A percentile compares a stretch with the other conserved stretches of the same genome.
These are phyloP conservation scores for Salminus brasiliensis DNA, from an alignment of 2,113 vertebrate species.

Conservation along the genomic window DNA sequence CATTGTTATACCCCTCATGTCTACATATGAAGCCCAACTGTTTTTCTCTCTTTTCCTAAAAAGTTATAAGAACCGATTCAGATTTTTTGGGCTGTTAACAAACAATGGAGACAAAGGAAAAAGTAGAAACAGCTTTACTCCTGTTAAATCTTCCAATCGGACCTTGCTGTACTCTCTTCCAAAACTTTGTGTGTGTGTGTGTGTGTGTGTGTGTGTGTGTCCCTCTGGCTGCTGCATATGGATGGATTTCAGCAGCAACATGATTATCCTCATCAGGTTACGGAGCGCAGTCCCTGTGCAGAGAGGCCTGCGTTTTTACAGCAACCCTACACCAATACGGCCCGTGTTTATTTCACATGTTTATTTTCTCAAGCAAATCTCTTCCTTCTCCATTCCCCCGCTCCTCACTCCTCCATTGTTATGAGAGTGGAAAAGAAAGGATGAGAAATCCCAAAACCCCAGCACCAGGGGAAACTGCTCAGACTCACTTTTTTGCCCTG, in stretches of 20 bases:
- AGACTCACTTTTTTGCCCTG: slow-evolving; percentile 17
- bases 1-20: neutral
- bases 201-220: slow-evolving; percentile 26
- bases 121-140: slow-evolving; percentile 1
- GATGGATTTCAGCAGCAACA: slow-evolving; percentile 57
- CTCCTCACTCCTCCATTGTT: slow-evolving; percentile 64
- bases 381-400: slow-evolving; percentile 61
- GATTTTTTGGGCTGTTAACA: too few relatives aligned
- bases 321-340: slow-evolving; percentile 59
- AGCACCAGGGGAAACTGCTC: slow-evolving; percentile 25
- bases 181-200: slow-evolving; percentile 20
- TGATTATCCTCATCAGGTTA: slow-evolving; percentile 63
- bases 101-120: neutral
- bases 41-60: neutral
- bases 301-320: slow-evolving; percentile 58
- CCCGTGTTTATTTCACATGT: slow-evolving; percentile 65
- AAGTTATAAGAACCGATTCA: neutral
- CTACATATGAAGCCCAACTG: neutral
- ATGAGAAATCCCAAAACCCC: slow-evolving; percentile 38
- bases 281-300: slow-evolving; percentile 42
- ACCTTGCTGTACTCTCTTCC: slow-evolving; percentile 17
- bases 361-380: slow-evolving; percentile 72
- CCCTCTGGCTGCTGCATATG: slow-evolving; percentile 42
- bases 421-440: slow-evolving; percentile 42
- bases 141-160: slow-evolving; percentile 6